Evolutionary conservation across 1,140 invertebrate genomes (phyloP).

Genomic region (Drosophila carrolli): DNA sequence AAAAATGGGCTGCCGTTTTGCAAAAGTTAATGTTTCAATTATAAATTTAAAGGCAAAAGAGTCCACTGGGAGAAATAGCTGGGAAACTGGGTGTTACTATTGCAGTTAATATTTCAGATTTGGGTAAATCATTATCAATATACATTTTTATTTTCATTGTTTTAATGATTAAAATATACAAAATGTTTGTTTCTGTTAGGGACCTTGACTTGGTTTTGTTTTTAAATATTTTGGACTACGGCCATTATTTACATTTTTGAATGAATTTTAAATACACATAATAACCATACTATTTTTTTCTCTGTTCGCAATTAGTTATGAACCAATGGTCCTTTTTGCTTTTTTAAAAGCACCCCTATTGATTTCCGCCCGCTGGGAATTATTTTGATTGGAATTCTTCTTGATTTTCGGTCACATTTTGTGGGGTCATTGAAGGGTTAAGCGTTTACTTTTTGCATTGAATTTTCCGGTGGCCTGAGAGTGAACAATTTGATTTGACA

Average conservation of each 20-base stretch:
- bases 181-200: too few species aligned
- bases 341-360: slow-evolving; percentile 17
- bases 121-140: neutral
- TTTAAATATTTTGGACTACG: too few species aligned
- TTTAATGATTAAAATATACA: neutral
- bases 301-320: slow-evolving; percentile 52
- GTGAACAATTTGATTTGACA: slow-evolving; percentile 68
- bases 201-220: too few species aligned
- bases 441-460: slow-evolving; percentile 31
- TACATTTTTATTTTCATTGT: neutral
- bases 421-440: slow-evolving; percentile 49
- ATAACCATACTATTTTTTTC: too few species aligned
- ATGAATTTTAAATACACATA: too few species aligned
- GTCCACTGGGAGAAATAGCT: neutral
- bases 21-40: slow-evolving; percentile 83
- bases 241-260: too few species aligned
- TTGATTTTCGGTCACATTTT: slow-evolving; percentile 54
- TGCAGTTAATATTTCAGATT: neutral
- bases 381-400: slow-evolving; percentile 32
- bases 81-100: too few species aligned
- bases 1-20: slow-evolving; percentile 68
- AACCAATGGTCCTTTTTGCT: slow-evolving; percentile 6
- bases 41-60: slow-evolving; percentile 28
- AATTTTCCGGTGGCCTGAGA: slow-evolving; percentile 9
- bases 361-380: slow-evolving; percentile 29